A percentile compares a stretch with the other conserved stretches of the same genome.
These are phyloP conservation scores for Mylabris phalerata DNA, from an alignment of 1,140 invertebrate species.

Conservation along the genomic window DNA sequence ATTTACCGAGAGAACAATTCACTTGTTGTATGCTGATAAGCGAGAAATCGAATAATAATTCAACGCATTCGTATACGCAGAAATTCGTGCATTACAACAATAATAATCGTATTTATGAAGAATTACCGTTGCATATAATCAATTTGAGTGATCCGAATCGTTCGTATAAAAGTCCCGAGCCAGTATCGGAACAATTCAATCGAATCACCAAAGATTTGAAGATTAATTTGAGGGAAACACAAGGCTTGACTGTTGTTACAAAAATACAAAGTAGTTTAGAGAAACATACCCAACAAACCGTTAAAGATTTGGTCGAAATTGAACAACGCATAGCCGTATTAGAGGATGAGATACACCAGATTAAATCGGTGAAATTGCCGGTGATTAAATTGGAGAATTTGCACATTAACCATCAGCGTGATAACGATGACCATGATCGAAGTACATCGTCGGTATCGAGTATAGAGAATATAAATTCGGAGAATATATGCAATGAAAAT, in stretches of 20 bases:
- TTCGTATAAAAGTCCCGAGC: conserved; percentile 30
- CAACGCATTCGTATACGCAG: conserved; percentile 33
- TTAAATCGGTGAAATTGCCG: background rate
- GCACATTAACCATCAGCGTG: background rate
- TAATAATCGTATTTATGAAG: conserved; percentile 20
- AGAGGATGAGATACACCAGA: conserved; percentile 26
- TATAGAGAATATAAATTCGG: background rate
- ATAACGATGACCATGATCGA: background rate
- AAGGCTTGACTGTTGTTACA: conserved; percentile 27
- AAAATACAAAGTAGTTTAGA: conserved; percentile 34
- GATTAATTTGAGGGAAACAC: conserved; percentile 22
- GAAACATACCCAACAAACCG: conserved; percentile 24
- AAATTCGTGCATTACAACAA: conserved; percentile 29
- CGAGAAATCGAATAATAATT: conserved; percentile 20
- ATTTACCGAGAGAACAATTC: conserved; percentile 25
- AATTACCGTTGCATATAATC: conserved; percentile 30
- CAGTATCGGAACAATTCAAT: conserved; percentile 22
- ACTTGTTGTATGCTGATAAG: conserved; percentile 31
- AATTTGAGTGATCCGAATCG: conserved; percentile 35
- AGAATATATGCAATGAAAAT: background rate
- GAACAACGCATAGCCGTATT: conserved; percentile 30
- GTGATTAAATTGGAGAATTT: background rate
- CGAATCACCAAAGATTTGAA: conserved; percentile 27
- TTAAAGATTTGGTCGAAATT: conserved; percentile 23
- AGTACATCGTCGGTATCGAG: background rate